Evolutionary conservation across 2,113 vertebrate species (phyloP).

Genomic region (Fulica atra): DNA sequence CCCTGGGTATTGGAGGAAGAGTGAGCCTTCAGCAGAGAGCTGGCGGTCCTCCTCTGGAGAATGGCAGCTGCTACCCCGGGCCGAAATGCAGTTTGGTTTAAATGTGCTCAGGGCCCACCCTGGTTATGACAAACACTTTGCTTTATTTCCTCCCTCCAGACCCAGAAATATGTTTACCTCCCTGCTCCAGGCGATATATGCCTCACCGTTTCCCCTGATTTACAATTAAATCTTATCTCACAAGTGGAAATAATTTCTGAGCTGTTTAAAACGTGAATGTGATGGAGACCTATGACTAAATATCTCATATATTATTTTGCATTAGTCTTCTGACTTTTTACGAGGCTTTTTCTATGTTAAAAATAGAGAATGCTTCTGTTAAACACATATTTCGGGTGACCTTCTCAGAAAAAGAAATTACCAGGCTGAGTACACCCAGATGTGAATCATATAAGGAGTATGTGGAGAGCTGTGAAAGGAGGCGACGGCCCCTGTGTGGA

Average conservation of each 20-base stretch:
- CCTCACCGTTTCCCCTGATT: constrained; percentile 43
- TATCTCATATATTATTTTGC: constrained; percentile 59
- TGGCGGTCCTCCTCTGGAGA: background rate
- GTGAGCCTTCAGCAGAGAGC: constrained; percentile 1
- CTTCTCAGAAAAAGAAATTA: constrained; percentile 45
- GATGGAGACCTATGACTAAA: constrained; percentile 56
- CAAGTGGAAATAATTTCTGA: constrained; percentile 21
- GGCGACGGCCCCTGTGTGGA: background rate
- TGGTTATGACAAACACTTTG: background rate
- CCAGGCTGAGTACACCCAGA: constrained; percentile 33
- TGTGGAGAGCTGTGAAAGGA: background rate
- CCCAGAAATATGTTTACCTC: constrained; percentile 43
- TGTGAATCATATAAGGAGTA: constrained; percentile 26
- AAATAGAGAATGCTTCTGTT: constrained; percentile 34
- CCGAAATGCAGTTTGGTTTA: background rate
- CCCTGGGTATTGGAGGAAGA: background rate
- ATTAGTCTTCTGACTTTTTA: constrained; percentile 42
- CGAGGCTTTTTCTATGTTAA: constrained; percentile 8
- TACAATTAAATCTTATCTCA: constrained; percentile 37
- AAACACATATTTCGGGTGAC: background rate
- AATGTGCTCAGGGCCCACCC: background rate
- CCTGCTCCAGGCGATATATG: constrained; percentile 5
- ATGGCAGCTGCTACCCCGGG: background rate
- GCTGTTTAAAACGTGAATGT: background rate
- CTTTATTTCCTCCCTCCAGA: constrained; percentile 47